Percentiles rank a stretch among this genome's conserved stretches.
These are phyloP conservation scores for Eciton burchellii DNA, from an alignment of 1,140 invertebrate genomes.

Conservation along the genomic window DNA sequence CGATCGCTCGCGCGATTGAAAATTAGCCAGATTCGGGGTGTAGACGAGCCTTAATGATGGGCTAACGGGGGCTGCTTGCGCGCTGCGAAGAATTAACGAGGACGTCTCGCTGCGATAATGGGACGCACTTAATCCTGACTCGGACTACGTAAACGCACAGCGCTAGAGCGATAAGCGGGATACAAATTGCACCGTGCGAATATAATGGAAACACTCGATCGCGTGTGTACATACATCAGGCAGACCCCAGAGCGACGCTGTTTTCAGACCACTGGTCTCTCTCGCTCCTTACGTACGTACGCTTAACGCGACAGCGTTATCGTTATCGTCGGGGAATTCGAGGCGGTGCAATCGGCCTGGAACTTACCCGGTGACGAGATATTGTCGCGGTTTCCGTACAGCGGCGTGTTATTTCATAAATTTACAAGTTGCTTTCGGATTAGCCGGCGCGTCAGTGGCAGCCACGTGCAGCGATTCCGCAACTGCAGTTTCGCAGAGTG, in stretches of 20 bases:
- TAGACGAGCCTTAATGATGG: not conserved
- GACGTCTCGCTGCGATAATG: not conserved
- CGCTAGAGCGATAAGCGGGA: conserved; percentile 37
- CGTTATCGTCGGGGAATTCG: conserved; percentile 35
- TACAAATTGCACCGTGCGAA: conserved; percentile 42
- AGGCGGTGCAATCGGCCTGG: conserved; percentile 7
- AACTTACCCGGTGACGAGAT: conserved; percentile 15
- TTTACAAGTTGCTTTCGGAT: conserved; percentile 71
- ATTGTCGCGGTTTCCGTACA: conserved; percentile 44
- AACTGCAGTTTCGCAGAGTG: conserved; percentile 28
- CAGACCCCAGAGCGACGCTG: conserved; percentile 57
- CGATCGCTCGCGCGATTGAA: conserved; percentile 17
- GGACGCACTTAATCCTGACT: not conserved
- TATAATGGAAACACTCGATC: conserved; percentile 58
- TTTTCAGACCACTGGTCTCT: conserved; percentile 63
- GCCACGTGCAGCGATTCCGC: conserved; percentile 35
- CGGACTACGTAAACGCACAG: conserved; percentile 10
- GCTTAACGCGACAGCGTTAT: conserved; percentile 61
- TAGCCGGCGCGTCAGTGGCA: not conserved
- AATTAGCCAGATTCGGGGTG: not conserved
- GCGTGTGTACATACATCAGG: conserved; percentile 59
- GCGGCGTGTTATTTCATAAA: conserved; percentile 63
- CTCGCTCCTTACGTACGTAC: conserved; percentile 45
- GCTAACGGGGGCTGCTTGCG: not conserved
- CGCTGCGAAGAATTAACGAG: conserved; percentile 8